Percentiles rank a stretch among this genome's conserved stretches.
Conservation (phyloP, 2,888 invertebrate species). For the Phragmatobia fuliginosa region DNA sequence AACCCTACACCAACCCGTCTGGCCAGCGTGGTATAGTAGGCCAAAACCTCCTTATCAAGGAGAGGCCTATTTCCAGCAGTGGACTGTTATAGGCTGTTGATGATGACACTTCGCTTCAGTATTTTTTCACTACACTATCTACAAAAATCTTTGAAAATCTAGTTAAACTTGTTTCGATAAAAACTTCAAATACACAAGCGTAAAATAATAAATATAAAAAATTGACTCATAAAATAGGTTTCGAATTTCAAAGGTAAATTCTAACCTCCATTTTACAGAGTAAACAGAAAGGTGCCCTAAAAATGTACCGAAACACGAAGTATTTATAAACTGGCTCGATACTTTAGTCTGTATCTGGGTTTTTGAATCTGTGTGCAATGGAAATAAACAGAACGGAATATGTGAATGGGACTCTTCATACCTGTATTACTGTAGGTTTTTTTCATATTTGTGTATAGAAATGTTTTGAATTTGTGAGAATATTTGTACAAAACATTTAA, state of each 20-base stretch:
- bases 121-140: too few relatives aligned
- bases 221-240: not conserved
- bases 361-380: conserved; percentile 1
- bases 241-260: not conserved
- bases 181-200: not conserved
- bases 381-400: not conserved
- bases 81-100: too few relatives aligned
- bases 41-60: too few relatives aligned
- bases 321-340: not conserved
- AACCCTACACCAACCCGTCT: too few relatives aligned
- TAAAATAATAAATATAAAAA: not conserved
- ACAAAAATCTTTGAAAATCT: too few relatives aligned
- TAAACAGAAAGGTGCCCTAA: not conserved
- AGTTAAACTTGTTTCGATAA: too few relatives aligned
- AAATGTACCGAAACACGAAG: not conserved
- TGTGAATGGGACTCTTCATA: not conserved
- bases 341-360: conserved; percentile 3
- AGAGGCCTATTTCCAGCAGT: too few relatives aligned
- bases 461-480: not conserved
- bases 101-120: too few relatives aligned
- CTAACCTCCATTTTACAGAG: not conserved
- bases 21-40: too few relatives aligned
- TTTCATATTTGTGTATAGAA: not conserved
- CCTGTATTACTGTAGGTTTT: not conserved
- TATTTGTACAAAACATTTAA: too few relatives aligned